These are phyloP conservation scores for Alcedo atthis DNA, from an alignment of 2,797 vertebrate species.

Conservation along the genomic window DNA sequence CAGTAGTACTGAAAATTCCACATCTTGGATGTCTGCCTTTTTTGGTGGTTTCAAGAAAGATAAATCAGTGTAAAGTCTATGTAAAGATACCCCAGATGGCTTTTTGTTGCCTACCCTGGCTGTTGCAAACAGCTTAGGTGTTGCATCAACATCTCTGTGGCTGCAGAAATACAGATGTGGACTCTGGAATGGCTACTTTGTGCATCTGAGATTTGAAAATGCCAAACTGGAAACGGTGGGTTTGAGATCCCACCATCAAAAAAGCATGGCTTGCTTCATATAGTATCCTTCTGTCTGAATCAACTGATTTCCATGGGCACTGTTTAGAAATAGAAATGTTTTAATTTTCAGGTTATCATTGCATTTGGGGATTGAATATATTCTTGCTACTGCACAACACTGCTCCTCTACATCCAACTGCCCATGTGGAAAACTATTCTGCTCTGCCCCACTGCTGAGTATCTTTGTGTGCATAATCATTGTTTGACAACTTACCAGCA, in stretches of 20 bases:
- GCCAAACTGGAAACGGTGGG: background rate
- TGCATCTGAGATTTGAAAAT: constrained; percentile 57
- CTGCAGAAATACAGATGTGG: background rate
- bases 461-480: background rate
- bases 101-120: background rate
- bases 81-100: background rate
- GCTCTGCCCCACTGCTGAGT: background rate
- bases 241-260: background rate
- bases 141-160: background rate
- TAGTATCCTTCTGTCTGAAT: background rate
- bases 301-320: background rate
- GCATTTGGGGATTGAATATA: background rate
- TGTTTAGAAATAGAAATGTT: background rate
- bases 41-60: background rate
- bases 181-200: background rate
- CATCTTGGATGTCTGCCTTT: background rate
- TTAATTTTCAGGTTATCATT: background rate
- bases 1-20: background rate
- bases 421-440: background rate
- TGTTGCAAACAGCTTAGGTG: background rate
- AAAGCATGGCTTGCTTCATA: background rate
- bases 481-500: background rate
- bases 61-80: background rate
- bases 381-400: background rate
- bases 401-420: background rate